phyloP scores from a whole-genome alignment of 2,888 invertebrate species.

The Idaea dimidiata region DNA sequence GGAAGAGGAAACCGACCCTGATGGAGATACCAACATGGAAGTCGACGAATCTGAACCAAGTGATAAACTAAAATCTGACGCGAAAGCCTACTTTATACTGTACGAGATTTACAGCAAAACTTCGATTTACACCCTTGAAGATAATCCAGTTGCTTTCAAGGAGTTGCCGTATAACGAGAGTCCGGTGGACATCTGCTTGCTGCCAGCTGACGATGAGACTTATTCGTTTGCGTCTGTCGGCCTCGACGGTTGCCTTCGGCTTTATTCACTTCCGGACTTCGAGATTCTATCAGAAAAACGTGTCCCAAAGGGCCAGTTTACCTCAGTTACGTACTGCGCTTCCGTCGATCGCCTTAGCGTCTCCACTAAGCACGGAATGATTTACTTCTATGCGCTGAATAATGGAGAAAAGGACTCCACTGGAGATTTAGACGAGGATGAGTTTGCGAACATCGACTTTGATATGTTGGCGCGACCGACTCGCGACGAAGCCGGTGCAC shows the following conservation, averaged over 20 bases:
- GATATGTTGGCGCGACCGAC: slow-evolving; percentile 67
- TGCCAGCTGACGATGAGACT: slow-evolving; percentile 79
- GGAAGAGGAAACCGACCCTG: slow-evolving; percentile 55
- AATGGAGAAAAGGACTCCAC: slow-evolving; percentile 86
- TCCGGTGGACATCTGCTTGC: slow-evolving; percentile 85
- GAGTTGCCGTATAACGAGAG: slow-evolving; percentile 84
- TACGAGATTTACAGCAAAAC: slow-evolving; percentile 65
- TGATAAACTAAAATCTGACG: slow-evolving; percentile 52
- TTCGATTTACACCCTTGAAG: slow-evolving; percentile 67
- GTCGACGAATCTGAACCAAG: slow-evolving; percentile 57
- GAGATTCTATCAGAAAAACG: slow-evolving; percentile 84
- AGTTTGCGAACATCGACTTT: slow-evolving; percentile 73
- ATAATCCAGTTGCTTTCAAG: slow-evolving; percentile 82
- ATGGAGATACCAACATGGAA: slow-evolving; percentile 71
- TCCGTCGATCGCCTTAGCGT: slow-evolving; percentile 93
- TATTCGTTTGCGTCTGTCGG: slow-evolving; percentile 88
- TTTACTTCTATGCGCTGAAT: slow-evolving; percentile 90
- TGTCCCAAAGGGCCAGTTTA: slow-evolving; percentile 86
- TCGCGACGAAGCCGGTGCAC: slow-evolving; percentile 58
- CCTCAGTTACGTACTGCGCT: slow-evolving; percentile 92
- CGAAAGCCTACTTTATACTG: slow-evolving; percentile 63
- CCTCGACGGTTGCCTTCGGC: slow-evolving; percentile 86
- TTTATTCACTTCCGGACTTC: slow-evolving; percentile 87
- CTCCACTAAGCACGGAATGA: slow-evolving; percentile 88
- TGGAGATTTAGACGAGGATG: slow-evolving; percentile 87